phyloP scores from a whole-genome alignment of 2,888 invertebrate species.

The Phoenoteleia sp. region DNA sequence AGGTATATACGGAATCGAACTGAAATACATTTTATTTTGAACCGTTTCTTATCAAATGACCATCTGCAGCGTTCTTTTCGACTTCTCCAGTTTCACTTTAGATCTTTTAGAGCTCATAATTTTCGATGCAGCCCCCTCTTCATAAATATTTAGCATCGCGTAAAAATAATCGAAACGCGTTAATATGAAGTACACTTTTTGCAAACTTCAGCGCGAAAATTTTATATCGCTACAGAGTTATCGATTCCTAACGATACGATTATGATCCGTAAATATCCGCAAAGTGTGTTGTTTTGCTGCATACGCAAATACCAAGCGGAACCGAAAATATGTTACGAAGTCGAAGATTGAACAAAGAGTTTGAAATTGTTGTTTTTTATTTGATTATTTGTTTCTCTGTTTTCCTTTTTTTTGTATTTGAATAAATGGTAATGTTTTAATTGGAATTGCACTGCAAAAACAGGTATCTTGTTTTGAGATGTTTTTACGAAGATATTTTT shows the following conservation, averaged over 20 bases:
- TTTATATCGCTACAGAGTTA: background rate
- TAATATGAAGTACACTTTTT: background rate
- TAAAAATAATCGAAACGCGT: slow-evolving; percentile 12
- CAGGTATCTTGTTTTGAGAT: no score
- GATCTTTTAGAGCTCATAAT: slow-evolving; percentile 3
- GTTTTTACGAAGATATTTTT: no score
- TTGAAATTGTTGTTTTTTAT: slow-evolving; percentile 23
- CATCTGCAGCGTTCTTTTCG: slow-evolving; percentile 22
- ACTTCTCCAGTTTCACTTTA: slow-evolving; percentile 19
- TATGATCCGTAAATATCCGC: slow-evolving; percentile 14
- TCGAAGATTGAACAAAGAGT: background rate
- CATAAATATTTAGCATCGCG: slow-evolving; percentile 16
- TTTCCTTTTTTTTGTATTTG: no score
- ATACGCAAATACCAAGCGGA: background rate
- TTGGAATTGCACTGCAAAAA: no score
- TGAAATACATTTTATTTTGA: slow-evolving; percentile 33
- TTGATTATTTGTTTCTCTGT: no score
- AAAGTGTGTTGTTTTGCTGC: background rate
- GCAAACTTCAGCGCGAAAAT: background rate
- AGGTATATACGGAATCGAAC: slow-evolving; percentile 18
- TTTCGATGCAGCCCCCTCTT: background rate
- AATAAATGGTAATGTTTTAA: no score
- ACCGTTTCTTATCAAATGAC: slow-evolving; percentile 41
- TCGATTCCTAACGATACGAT: background rate
- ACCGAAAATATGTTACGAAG: background rate